Conservation (phyloP, 2,797 vertebrate genomes). For the Poecilia wingei region DNA sequence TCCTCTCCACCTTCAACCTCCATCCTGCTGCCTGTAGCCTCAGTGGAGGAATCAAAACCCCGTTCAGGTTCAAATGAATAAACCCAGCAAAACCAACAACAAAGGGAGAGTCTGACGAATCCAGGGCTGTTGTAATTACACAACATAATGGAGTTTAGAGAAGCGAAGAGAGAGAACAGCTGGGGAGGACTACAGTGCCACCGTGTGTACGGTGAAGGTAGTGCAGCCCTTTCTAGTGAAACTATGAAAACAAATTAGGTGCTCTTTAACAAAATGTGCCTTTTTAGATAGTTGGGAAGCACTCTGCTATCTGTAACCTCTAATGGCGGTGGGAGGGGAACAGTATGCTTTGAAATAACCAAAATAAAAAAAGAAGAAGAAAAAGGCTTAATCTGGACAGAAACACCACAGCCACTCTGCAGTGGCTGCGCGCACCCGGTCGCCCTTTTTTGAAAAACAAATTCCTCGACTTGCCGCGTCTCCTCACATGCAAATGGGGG, state of each 20-base stretch:
- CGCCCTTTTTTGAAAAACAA: constrained; percentile 83
- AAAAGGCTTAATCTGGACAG: background rate
- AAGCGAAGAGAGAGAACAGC: background rate
- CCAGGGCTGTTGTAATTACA: constrained; percentile 31
- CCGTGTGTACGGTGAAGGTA: constrained; percentile 50
- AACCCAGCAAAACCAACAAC: constrained; percentile 15
- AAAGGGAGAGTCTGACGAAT: constrained; percentile 29
- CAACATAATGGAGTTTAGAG: constrained; percentile 16
- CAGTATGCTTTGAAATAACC: background rate
- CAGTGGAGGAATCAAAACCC: constrained; percentile 13
- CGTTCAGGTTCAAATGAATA: constrained; percentile 25
- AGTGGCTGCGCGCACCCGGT: background rate
- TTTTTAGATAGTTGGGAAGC: background rate
- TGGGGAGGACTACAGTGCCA: constrained; percentile 58
- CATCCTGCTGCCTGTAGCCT: constrained; percentile 4
- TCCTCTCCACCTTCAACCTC: background rate
- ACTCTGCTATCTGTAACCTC: background rate
- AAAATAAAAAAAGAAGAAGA: no score
- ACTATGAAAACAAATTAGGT: constrained; percentile 19
- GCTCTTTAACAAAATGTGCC: constrained; percentile 6
- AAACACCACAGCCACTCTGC: background rate
- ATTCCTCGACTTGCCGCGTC: constrained; percentile 64
- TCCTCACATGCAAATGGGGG: constrained; percentile 80
- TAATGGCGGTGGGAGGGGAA: background rate
- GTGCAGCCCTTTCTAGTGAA: background rate